Evolutionary conservation across 2,113 vertebrate species (phyloP).

Genomic region (Ivindomyrus marchei): DNA sequence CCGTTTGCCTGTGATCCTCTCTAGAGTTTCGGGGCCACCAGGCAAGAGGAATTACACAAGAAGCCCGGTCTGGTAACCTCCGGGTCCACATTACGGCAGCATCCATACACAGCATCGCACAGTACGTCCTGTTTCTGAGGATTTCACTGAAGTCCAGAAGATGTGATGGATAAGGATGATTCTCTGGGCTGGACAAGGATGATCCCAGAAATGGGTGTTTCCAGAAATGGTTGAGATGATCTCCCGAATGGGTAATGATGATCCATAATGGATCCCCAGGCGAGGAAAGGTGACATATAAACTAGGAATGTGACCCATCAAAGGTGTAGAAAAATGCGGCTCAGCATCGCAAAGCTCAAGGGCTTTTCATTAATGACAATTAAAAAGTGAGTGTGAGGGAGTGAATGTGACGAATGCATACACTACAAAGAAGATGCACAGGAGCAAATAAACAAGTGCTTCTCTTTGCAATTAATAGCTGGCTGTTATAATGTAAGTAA

Average conservation of each 20-base stretch:
- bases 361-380: constrained; percentile 23
- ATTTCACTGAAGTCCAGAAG: not conserved
- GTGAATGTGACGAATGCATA: not conserved
- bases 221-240: not conserved
- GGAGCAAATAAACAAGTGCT: constrained; percentile 27
- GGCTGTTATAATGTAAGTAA: constrained; percentile 63
- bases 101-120: not conserved
- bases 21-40: not conserved
- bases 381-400: constrained; percentile 4
- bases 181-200: not conserved
- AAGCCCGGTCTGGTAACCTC: not conserved
- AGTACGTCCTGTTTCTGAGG: not conserved
- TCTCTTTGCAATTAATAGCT: constrained; percentile 64
- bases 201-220: not conserved
- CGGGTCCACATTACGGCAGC: not conserved
- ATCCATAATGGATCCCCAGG: not conserved
- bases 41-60: not conserved
- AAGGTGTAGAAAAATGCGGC: not conserved
- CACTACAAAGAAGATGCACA: not conserved
- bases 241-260: not conserved
- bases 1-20: not conserved
- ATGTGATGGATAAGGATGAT: not conserved
- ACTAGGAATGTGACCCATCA: constrained; percentile 15
- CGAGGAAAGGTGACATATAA: constrained; percentile 19
- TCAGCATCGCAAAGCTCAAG: not conserved